Evolutionary conservation across 2,113 vertebrate genomes (phyloP).

Genomic region (Mormyrus lacerda): DNA sequence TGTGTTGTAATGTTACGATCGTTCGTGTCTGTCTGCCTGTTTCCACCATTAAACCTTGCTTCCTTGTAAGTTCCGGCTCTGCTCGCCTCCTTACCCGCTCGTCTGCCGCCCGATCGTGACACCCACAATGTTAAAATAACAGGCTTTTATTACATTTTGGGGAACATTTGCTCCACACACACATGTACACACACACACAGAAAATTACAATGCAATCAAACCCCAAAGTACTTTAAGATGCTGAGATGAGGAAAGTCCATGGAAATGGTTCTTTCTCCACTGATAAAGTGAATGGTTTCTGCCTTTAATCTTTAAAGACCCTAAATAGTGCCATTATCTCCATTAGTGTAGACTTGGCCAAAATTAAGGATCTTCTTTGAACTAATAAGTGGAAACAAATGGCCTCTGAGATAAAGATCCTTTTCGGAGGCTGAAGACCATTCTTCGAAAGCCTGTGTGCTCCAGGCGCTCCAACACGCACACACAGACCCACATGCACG

Average conservation of each 20-base stretch:
- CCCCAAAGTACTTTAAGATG: conserved; percentile 15
- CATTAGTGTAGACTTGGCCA: conserved; percentile 34
- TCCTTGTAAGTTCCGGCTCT: too few relatives aligned
- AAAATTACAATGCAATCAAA: conserved; percentile 16
- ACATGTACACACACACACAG: too few relatives aligned
- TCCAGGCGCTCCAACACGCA: not conserved
- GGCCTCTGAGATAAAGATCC: conserved; percentile 41
- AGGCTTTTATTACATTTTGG: too few relatives aligned
- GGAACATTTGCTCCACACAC: not conserved
- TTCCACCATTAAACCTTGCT: too few relatives aligned
- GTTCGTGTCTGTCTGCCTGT: too few relatives aligned
- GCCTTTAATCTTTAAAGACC: conserved; percentile 39
- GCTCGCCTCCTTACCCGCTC: too few relatives aligned
- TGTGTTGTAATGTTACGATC: too few relatives aligned
- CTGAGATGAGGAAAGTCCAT: conserved; percentile 14
- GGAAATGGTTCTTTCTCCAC: conserved; percentile 9
- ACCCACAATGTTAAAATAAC: too few relatives aligned
- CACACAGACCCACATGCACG: conserved; percentile 13
- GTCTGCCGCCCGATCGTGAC: too few relatives aligned
- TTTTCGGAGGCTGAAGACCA: conserved; percentile 22
- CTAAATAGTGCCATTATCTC: conserved; percentile 43
- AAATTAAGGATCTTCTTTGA: conserved; percentile 41
- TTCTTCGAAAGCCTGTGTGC: not conserved
- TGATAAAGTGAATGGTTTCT: conserved; percentile 30
- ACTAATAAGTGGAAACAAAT: conserved; percentile 49